Evolutionary conservation across 2,888 invertebrate genomes (phyloP).

Genomic region (Thereva unica): DNA sequence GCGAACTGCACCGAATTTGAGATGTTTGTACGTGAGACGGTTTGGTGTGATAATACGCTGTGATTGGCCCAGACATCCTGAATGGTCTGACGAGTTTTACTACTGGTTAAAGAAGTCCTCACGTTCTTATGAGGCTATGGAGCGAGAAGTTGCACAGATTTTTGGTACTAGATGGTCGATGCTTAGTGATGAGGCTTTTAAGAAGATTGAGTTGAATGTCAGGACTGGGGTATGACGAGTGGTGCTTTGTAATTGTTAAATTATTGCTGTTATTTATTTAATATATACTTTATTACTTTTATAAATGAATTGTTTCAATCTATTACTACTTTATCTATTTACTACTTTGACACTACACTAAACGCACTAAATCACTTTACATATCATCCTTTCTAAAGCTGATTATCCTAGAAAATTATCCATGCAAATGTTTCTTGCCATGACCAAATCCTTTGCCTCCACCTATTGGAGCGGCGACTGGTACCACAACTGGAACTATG

Average conservation of each 20-base stretch:
- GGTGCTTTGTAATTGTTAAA: not conserved
- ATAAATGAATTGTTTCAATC: not conserved
- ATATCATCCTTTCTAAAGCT: no score
- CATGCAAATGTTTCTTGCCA: no score
- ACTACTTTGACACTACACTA: no score
- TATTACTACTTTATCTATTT: no score
- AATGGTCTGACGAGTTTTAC: slow-evolving; percentile 71
- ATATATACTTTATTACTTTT: slow-evolving; percentile 1
- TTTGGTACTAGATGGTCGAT: slow-evolving; percentile 71
- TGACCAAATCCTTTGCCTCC: no score
- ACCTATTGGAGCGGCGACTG: no score
- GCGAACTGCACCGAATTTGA: slow-evolving; percentile 66
- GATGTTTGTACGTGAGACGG: slow-evolving; percentile 67
- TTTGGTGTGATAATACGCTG: slow-evolving; percentile 73
- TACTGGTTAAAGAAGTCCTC: slow-evolving; percentile 67
- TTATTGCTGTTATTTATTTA: not conserved
- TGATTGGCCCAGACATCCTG: slow-evolving; percentile 69
- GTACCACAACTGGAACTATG: no score
- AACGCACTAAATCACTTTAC: no score
- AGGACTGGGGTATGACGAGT: slow-evolving; percentile 43
- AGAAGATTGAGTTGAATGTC: slow-evolving; percentile 58
- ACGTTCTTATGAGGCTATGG: slow-evolving; percentile 67
- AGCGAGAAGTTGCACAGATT: slow-evolving; percentile 70
- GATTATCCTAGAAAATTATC: no score
- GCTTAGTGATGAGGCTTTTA: slow-evolving; percentile 68